Conservation (phyloP, 2,113 vertebrate species). For the Daubentonia madagascariensis region DNA sequence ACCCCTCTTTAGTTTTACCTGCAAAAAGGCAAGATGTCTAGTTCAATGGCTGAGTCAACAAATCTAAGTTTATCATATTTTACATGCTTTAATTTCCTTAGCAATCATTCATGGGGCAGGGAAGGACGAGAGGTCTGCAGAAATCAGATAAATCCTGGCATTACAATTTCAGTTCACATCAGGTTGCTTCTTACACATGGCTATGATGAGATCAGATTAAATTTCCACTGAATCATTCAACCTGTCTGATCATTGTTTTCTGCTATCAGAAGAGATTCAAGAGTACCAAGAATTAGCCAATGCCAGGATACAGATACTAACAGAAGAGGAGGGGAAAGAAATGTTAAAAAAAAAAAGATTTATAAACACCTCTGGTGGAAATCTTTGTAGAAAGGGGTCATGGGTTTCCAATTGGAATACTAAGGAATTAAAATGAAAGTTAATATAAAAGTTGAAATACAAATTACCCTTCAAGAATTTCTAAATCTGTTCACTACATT, state of each 20-base stretch:
- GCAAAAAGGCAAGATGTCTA: background rate
- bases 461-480: background rate
- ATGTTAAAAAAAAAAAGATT: background rate
- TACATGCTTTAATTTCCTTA: background rate
- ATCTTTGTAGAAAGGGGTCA: background rate
- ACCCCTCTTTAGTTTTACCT: background rate
- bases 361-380: background rate
- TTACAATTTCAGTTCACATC: slow-evolving; percentile 42
- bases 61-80: background rate
- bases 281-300: slow-evolving; percentile 4
- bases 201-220: slow-evolving; percentile 38
- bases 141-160: slow-evolving; percentile 25
- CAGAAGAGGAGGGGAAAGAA: background rate
- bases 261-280: slow-evolving; percentile 15
- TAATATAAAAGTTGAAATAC: background rate
- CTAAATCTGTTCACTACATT: background rate
- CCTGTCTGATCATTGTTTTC: slow-evolving; percentile 52
- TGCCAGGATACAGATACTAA: background rate
- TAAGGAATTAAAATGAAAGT: background rate
- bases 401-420: background rate
- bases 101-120: background rate
- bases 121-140: background rate
- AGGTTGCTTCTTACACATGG: slow-evolving; percentile 26
- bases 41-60: background rate
- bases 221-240: slow-evolving; percentile 52